phyloP scores from a whole-genome alignment of 92 coral and sea anemone genomes.

The Meandrina meandrites region DNA sequence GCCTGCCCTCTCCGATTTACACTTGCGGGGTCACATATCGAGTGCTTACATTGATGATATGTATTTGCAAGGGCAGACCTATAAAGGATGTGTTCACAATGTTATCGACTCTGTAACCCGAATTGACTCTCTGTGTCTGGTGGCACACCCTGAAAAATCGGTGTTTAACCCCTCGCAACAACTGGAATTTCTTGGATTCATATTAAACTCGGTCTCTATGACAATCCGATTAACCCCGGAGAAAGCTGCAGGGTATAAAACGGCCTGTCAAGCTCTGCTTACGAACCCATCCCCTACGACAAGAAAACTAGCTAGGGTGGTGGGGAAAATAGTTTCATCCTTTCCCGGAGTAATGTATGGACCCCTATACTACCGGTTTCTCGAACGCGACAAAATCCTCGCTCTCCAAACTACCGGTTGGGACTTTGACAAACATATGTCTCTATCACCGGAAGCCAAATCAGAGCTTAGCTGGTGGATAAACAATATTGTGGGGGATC shows the following conservation, averaged over 20 bases:
- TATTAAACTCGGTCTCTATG: conserved; percentile 39
- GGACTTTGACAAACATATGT: conserved; percentile 20
- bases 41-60: conserved; percentile 42
- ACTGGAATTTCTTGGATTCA: conserved; percentile 22
- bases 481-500: conserved; percentile 19
- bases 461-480: conserved; percentile 42
- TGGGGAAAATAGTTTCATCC: no score
- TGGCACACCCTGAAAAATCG: conserved; percentile 43
- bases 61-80: conserved; percentile 38
- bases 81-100: conserved; percentile 30
- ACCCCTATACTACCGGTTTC: conserved; percentile 35
- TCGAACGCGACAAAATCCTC: conserved; percentile 17
- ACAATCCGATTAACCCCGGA: conserved; percentile 32
- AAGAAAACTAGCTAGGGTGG: no score
- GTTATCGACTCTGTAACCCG: conserved; percentile 33
- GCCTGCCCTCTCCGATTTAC: conserved; percentile 42
- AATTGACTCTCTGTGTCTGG: conserved; percentile 30
- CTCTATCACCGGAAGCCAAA: conserved; percentile 29
- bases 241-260: conserved; percentile 2
- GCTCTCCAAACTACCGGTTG: no score
- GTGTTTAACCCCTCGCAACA: conserved; percentile 42
- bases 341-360: conserved; percentile 57
- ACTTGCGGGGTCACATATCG: conserved; percentile 38
- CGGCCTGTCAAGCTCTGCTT: conserved; percentile 42
- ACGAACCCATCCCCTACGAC: no score